Evolutionary conservation across 30 jellyfish, hydroid and myxozoan genomes (phyloP), one percentile per base, ranked within the genome.

Genomic region (Aurelia aurita): DNA sequence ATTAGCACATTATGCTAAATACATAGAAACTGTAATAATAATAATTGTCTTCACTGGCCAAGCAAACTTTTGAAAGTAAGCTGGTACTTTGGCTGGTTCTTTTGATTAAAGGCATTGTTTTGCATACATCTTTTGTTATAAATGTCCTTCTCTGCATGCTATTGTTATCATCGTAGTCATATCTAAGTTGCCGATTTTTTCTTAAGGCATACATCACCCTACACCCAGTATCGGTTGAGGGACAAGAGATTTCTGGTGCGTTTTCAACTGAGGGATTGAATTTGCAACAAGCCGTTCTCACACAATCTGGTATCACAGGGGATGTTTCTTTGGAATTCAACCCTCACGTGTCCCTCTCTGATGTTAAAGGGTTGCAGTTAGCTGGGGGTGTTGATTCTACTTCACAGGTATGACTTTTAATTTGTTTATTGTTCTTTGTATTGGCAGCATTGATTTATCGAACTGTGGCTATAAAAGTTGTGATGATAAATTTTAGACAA

Each of bases 211-310:
- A 92, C 72, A 87, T 92, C 19, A 92, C 98, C 46, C 75, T 92
- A 51, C 98, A 92, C 34, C 98, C 98, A 5, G 98, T 92, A 11
- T 69, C 91, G 0, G 95, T 90, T 26, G 98, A 87, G 20, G 97
- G 95, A n/a, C 87, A 80, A 49, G 98, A 92, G 16, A 75, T 91
- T 53, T 49, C 89, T 3, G 90, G 90, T 21, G 84, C 97, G 14
- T 81, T 92, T 58, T 87, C 88, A 5, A 73, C 95, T 45, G 98
- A 92, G 21, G 98, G 98, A 0, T 67, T 92, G 64, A 87, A 63
- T 66, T 74, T 92, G 54, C 98, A 87, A 67, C 97, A 92, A 46
- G 97, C 96, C 14, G 97, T 92, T 29, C 69, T 87, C 18, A 60
- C 91, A 15, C 95, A 86, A 25, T 20, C 84, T 39, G 95, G 89